phyloP scores from a whole-genome alignment of 1,140 invertebrate genomes.

The Cecropterus lyciades region DNA sequence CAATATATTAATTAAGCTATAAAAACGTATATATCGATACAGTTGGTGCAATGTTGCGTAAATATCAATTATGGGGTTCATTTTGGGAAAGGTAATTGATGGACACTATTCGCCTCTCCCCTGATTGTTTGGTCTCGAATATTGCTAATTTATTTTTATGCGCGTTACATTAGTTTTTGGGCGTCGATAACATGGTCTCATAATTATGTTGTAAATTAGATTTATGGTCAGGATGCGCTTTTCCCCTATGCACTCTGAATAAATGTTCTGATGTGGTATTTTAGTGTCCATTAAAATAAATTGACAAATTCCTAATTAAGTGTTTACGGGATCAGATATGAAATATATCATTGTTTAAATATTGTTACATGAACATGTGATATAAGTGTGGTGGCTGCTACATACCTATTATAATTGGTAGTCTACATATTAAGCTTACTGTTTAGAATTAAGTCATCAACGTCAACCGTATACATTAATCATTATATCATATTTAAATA shows the following conservation, averaged over 20 bases:
- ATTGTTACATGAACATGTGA: no score
- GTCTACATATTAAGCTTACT: no score
- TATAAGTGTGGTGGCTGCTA: no score
- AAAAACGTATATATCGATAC: slow-evolving; percentile 27
- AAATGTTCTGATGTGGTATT: neutral
- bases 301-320: no score
- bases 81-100: slow-evolving; percentile 30
- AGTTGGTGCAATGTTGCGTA: slow-evolving; percentile 24
- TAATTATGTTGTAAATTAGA: slow-evolving; percentile 24
- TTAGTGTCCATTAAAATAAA: no score
- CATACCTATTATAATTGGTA: no score
- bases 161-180: slow-evolving; percentile 18
- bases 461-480: no score
- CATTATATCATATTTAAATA: no score
- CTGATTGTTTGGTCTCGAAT: slow-evolving; percentile 27
- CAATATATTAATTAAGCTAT: slow-evolving; percentile 33
- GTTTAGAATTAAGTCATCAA: no score
- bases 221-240: slow-evolving; percentile 37
- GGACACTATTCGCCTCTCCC: slow-evolving; percentile 14
- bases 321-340: no score
- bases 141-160: slow-evolving; percentile 36
- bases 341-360: no score
- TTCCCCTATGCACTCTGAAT: slow-evolving; percentile 47
- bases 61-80: slow-evolving; percentile 30
- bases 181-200: slow-evolving; percentile 11